Conservation (phyloP, 2,797 vertebrate species). For the Falco concolor region DNA sequence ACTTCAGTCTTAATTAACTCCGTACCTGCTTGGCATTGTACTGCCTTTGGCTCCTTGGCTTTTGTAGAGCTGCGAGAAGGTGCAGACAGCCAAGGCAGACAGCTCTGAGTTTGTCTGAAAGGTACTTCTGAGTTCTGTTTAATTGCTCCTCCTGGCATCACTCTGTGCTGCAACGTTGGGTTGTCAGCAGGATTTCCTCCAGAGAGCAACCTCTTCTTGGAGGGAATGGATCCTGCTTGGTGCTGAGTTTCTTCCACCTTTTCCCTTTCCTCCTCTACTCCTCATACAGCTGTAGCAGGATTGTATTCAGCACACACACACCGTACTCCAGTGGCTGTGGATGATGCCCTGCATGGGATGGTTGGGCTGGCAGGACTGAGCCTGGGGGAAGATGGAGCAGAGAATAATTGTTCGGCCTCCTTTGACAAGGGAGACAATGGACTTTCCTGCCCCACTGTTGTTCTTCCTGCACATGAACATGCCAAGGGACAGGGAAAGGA, state of each 20-base stretch:
- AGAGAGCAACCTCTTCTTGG: background rate
- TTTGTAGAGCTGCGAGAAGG: background rate
- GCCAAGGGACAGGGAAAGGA: background rate
- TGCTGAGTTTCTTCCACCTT: background rate
- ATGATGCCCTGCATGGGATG: background rate
- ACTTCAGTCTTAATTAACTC: background rate
- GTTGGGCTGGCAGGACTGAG: background rate
- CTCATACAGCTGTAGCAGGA: background rate
- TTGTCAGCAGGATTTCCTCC: background rate
- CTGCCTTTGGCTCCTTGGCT: background rate
- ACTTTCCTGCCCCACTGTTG: background rate
- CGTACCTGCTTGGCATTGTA: background rate
- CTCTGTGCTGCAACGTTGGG: background rate
- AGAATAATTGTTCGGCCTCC: background rate
- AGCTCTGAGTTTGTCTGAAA: background rate
- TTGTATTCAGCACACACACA: background rate
- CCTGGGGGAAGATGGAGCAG: background rate
- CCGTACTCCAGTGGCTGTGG: fast-evolving
- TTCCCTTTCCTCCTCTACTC: background rate
- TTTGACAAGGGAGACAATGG: background rate
- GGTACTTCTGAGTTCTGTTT: background rate
- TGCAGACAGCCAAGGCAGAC: background rate
- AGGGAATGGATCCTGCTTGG: background rate
- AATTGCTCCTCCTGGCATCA: background rate
- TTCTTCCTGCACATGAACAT: fast-evolving